Evolutionary conservation across 2,797 vertebrate genomes (phyloP).

Genomic region (Acipenser oxyrinchus): DNA sequence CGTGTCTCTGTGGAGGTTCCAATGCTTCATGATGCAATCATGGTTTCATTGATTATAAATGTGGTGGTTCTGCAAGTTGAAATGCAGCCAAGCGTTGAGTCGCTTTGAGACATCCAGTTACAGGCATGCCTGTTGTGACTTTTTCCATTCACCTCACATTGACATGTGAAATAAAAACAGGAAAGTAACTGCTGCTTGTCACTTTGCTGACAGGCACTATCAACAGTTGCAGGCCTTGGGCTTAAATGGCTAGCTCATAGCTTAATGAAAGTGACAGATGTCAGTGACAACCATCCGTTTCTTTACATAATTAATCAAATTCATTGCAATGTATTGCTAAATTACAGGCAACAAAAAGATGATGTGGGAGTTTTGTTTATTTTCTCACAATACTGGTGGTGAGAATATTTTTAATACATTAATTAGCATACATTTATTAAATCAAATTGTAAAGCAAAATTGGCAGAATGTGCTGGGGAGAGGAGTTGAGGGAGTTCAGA

Average conservation of each 20-base stretch:
- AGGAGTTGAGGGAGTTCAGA: no score
- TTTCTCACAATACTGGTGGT: no score
- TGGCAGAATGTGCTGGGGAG: no score
- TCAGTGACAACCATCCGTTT: not conserved
- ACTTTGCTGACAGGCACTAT: not conserved
- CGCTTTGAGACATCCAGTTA: constrained; percentile 5
- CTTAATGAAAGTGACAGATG: not conserved
- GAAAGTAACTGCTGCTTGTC: not conserved
- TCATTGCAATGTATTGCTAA: not conserved
- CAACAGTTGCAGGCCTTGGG: not conserved
- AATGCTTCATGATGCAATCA: no score
- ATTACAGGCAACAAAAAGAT: no score
- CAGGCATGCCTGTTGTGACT: not conserved
- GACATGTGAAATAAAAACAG: not conserved
- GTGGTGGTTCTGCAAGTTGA: not conserved
- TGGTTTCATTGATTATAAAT: not conserved
- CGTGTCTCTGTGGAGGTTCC: no score
- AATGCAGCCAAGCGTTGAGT: not conserved
- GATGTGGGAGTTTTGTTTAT: no score
- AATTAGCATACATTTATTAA: no score
- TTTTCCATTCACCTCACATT: not conserved
- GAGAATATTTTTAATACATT: no score
- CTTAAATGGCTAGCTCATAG: not conserved
- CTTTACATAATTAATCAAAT: not conserved
- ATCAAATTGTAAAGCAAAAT: no score